phyloP scores from a whole-genome alignment of 2,113 vertebrate genomes.

The Antigone vipio region DNA sequence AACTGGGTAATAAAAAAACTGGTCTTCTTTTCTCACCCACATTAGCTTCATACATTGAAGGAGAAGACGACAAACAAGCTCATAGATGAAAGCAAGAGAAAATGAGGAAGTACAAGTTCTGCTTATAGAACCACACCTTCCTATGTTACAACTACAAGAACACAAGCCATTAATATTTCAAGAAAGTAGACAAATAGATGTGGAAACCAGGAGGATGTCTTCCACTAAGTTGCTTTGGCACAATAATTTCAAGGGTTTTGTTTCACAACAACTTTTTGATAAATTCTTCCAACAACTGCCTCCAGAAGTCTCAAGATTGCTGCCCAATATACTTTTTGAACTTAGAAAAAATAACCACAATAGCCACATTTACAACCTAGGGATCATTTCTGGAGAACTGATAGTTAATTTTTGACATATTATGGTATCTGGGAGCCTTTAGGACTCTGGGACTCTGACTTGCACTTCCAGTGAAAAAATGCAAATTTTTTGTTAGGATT shows the following conservation, averaged over 20 bases:
- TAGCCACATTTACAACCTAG: background rate
- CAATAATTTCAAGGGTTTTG: background rate
- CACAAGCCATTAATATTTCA: background rate
- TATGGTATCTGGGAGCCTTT: background rate
- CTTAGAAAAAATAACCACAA: background rate
- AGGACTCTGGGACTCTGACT: background rate
- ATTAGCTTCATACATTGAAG: background rate
- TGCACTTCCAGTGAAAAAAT: background rate
- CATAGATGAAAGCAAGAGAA: background rate
- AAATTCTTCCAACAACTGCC: background rate
- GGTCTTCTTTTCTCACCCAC: background rate
- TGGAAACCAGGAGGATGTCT: background rate
- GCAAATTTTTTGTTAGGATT: background rate
- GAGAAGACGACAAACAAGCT: background rate
- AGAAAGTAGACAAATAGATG: background rate
- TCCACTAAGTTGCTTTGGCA: background rate
- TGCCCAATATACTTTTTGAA: background rate
- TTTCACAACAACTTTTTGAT: background rate
- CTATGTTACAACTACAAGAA: background rate
- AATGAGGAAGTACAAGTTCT: background rate
- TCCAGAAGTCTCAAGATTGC: background rate
- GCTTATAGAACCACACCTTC: background rate
- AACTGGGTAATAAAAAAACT: background rate
- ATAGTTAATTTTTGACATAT: background rate
- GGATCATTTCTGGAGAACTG: background rate